Base-by-base conservation (phyloP, 2,888 invertebrate genomes). In the Spilosoma lubricipeda region DNA sequence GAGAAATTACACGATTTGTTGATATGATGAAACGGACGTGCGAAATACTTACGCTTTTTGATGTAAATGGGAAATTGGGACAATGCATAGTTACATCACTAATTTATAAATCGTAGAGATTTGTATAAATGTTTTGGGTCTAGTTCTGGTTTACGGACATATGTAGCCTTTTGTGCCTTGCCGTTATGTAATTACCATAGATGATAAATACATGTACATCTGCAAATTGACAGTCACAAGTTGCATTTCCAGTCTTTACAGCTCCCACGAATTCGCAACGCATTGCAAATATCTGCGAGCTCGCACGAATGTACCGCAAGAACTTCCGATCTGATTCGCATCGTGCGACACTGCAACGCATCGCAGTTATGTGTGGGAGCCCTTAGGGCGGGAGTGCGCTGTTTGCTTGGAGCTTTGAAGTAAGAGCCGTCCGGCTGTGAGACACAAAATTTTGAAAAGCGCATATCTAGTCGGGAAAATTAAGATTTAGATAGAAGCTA, bases 1-100 rank as follows among this genome's bases (percentile, higher is more conserved):
- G 70, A 42, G n/a, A 59, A 70, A 56, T 70, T 56, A 63, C 63
- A 63, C 18, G 18, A 30, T 63, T 63, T 30, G 30, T 30, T 18
- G 18, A 56, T 13, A 36, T 33, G 68, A 36, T 30, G 33, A 52
- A 69, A 56, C 18, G 39, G 11, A 59, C 27, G 13, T n/a, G 23
- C 23, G 52, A 52, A 59, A 69, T 20, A 27, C 20, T n/a, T 39
- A n/a, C 30, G 36, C 30, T 36, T n/a, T 39, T 42, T 5, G 30
- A 42, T 39, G 42, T 27, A 63, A 63, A 23, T 42, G 59, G 42
- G 30, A 70, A 63, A 63, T 63, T 30, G 27, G 27, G 7, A 18
- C 63, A 63, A 13, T 30, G 2, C 18, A 63, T 18, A 30, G 18
- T 63, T 63, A 63, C 15, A 63, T 30, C 18, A 63, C 8, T 15